phyloP scores from a whole-genome alignment of 2,113 vertebrate genomes.

The Blennius ocellaris region DNA sequence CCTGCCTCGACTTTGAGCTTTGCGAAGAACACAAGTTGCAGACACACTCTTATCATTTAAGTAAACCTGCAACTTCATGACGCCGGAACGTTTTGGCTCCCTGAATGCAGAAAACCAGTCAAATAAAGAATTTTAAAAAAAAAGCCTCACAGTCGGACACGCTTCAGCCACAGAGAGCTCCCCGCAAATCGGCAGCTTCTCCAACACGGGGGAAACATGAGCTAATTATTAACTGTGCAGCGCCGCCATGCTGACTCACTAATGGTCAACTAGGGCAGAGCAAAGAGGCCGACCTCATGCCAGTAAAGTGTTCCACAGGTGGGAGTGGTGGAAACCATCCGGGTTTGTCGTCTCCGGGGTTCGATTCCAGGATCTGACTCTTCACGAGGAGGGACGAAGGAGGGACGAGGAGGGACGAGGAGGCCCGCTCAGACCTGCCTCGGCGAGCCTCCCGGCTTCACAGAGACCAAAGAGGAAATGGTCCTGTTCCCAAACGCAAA shows the following conservation, averaged over 20 bases:
- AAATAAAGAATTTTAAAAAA: background rate
- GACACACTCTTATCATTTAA: background rate
- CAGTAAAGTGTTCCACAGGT: constrained; percentile 28
- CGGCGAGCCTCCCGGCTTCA: constrained; percentile 70
- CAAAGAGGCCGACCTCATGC: constrained; percentile 9
- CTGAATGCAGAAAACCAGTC: background rate
- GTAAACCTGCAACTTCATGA: background rate
- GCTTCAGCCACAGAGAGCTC: background rate
- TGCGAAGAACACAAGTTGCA: background rate
- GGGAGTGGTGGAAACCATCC: constrained; percentile 44
- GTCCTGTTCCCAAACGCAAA: constrained; percentile 77
- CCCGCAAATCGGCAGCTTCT: background rate
- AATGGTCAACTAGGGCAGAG: background rate
- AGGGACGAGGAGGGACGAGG: background rate
- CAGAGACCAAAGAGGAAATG: constrained; percentile 73
- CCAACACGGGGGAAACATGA: constrained; percentile 35
- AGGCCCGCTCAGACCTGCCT: constrained; percentile 1
- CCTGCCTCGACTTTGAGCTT: background rate
- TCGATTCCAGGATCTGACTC: too few species aligned
- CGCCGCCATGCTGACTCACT: constrained; percentile 57
- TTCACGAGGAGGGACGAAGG: background rate
- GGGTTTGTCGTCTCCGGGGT: too few species aligned
- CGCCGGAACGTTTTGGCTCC: background rate
- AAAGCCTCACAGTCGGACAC: background rate
- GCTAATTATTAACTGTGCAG: constrained; percentile 67